Conservation (phyloP, 2,888 invertebrate genomes). For the Eurois occulta region DNA sequence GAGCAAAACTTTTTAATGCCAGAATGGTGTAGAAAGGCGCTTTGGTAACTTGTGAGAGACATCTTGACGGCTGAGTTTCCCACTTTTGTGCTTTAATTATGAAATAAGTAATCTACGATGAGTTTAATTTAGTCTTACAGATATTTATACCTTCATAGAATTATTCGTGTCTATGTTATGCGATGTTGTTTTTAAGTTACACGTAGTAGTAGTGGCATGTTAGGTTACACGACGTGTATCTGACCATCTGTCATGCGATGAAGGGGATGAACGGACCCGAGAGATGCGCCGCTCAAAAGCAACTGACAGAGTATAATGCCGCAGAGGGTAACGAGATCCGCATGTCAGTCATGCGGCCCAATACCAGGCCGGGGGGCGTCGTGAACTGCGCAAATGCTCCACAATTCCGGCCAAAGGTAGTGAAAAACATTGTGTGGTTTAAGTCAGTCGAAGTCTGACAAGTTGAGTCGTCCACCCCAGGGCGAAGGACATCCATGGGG, state of each 20-base stretch:
- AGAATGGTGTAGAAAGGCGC: constrained; percentile 30
- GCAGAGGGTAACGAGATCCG: not conserved
- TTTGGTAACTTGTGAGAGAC: constrained; percentile 26
- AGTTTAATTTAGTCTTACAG: not conserved
- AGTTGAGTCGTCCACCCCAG: not conserved
- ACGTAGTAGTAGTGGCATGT: not conserved
- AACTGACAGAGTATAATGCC: not conserved
- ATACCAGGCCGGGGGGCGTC: not conserved
- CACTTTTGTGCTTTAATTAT: constrained; percentile 7
- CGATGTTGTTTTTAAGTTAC: not conserved
- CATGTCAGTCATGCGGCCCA: not conserved
- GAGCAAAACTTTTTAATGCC: constrained; percentile 32
- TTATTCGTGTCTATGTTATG: not conserved
- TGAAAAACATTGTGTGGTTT: not conserved
- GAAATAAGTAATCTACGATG: constrained; percentile 17
- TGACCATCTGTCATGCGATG: not conserved
- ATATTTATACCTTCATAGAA: not conserved
- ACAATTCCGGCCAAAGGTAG: not conserved
- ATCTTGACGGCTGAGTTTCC: constrained; percentile 41
- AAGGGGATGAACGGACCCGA: not conserved
- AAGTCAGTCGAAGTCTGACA: not conserved
- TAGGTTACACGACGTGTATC: not conserved
- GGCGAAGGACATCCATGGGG: not conserved
- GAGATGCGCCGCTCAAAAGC: not conserved
- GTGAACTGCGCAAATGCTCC: no score